Percentiles rank a stretch among this genome's conserved stretches.
Evolutionary conservation across 2,113 vertebrate species (phyloP).

Genomic region (Cinclus cinclus): DNA sequence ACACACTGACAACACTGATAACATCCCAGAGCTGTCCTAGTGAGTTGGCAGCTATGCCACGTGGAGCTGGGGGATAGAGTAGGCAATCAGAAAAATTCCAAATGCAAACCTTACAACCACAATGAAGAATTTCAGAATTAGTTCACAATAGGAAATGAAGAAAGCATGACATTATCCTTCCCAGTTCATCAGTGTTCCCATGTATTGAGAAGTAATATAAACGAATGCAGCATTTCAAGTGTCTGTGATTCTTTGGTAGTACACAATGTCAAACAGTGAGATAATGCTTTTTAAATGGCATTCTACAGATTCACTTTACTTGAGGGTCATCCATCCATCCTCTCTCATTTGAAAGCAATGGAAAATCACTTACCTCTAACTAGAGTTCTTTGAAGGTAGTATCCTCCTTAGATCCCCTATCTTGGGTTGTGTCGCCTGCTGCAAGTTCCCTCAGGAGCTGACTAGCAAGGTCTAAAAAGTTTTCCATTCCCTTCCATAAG

Average conservation of each 20-base stretch:
- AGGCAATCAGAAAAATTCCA: neutral
- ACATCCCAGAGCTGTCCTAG: neutral
- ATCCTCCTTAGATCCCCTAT: conserved; percentile 81
- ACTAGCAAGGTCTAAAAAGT: conserved; percentile 74
- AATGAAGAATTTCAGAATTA: neutral
- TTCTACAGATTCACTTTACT: conserved; percentile 16
- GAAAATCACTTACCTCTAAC: conserved; percentile 80
- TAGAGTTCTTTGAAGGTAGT: conserved; percentile 80
- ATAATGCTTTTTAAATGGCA: conserved; percentile 52
- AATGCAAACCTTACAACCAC: neutral
- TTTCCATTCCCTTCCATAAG: conserved; percentile 75
- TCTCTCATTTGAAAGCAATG: conserved; percentile 48
- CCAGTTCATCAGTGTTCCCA: neutral
- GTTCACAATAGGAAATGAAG: neutral
- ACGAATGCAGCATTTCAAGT: neutral
- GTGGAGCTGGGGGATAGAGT: neutral
- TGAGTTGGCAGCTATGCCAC: neutral
- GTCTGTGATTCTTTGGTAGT: conserved; percentile 12
- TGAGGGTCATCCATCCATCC: conserved; percentile 20
- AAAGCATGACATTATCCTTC: neutral
- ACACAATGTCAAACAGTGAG: conserved; percentile 69
- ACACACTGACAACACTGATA: neutral
- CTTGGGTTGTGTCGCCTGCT: conserved; percentile 80
- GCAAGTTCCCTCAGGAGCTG: conserved; percentile 72
- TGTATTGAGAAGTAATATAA: neutral